Evolutionary conservation across 1,140 invertebrate genomes (phyloP).

Genomic region (Maconellicoccus hirsutus): DNA sequence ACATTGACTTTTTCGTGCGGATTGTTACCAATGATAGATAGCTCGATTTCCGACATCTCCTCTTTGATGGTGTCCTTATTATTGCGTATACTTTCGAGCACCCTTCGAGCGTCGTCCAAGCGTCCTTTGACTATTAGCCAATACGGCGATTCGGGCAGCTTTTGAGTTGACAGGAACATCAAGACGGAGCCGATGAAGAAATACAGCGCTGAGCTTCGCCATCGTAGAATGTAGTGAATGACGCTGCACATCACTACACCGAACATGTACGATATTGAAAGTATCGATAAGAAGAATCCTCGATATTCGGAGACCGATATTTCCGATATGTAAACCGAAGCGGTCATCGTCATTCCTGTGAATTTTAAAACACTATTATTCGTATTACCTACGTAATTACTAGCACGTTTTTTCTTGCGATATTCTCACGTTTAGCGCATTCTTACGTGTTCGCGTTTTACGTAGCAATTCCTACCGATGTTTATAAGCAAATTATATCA

Average conservation of each 20-base stretch:
- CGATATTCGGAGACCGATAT: not conserved
- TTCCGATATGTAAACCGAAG: conserved; percentile 6
- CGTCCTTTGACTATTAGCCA: not conserved
- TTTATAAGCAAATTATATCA: too few relatives aligned
- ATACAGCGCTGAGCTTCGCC: not conserved
- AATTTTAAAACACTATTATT: too few relatives aligned
- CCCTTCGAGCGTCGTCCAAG: not conserved
- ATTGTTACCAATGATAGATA: not conserved
- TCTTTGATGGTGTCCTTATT: conserved; percentile 4
- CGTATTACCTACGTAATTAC: too few relatives aligned
- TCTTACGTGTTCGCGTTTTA: too few relatives aligned
- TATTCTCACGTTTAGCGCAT: too few relatives aligned
- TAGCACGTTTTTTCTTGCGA: too few relatives aligned
- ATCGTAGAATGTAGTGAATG: not conserved
- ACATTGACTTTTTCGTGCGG: not conserved
- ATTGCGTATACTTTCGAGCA: not conserved
- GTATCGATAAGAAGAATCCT: conserved; percentile 1
- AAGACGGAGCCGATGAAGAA: not conserved
- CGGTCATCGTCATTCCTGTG: conserved; percentile 13
- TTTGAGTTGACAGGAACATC: not conserved
- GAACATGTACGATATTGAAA: not conserved
- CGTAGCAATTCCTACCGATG: too few relatives aligned
- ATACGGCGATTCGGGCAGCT: not conserved
- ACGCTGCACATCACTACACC: not conserved
- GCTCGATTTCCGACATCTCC: not conserved